Evolutionary conservation across 2,113 vertebrate genomes (phyloP).

Genomic region (Pipa parva): DNA sequence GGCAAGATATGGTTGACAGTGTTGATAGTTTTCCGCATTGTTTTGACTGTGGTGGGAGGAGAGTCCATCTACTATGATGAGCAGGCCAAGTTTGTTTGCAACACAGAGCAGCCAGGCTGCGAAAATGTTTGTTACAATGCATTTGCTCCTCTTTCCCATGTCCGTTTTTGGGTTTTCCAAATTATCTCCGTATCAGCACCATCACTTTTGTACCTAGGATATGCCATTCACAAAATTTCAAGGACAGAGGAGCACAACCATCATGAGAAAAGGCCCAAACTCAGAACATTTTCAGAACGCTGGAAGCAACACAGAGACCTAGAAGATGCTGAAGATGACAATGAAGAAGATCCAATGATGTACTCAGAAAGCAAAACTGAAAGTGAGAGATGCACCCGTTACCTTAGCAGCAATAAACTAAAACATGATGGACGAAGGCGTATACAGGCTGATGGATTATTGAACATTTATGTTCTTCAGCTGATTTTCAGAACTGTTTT

Average conservation of each 20-base stretch:
- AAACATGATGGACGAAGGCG: conserved; percentile 83
- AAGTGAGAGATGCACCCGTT: conserved; percentile 67
- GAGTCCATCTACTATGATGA: conserved; percentile 98
- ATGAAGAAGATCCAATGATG: conserved; percentile 96
- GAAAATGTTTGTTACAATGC: conserved; percentile 97
- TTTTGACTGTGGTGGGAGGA: conserved; percentile 91
- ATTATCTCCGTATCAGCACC: conserved; percentile 92
- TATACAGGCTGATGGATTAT: conserved; percentile 86
- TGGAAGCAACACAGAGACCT: conserved; percentile 80
- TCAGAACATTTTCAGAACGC: conserved; percentile 74
- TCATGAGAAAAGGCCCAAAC: conserved; percentile 65
- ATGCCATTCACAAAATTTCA: conserved; percentile 91
- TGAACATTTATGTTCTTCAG: conserved; percentile 93
- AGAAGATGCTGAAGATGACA: conserved; percentile 85
- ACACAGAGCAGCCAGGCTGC: conserved; percentile 93
- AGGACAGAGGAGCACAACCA: conserved; percentile 76
- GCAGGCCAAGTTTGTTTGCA: conserved; percentile 96
- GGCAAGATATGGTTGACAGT: conserved; percentile 98
- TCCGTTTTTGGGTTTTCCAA: conserved; percentile 98
- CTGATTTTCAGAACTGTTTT: conserved; percentile 81
- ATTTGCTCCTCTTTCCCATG: conserved; percentile 91
- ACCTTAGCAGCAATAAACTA: conserved; percentile 60
- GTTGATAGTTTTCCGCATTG: conserved; percentile 93
- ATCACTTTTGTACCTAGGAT: conserved; percentile 91
- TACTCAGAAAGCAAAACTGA: conserved; percentile 90